Evolutionary conservation across 2,888 invertebrate genomes (phyloP), one percentile per base, ranked within the genome.

Genomic region (Amphipoea lucens): DNA sequence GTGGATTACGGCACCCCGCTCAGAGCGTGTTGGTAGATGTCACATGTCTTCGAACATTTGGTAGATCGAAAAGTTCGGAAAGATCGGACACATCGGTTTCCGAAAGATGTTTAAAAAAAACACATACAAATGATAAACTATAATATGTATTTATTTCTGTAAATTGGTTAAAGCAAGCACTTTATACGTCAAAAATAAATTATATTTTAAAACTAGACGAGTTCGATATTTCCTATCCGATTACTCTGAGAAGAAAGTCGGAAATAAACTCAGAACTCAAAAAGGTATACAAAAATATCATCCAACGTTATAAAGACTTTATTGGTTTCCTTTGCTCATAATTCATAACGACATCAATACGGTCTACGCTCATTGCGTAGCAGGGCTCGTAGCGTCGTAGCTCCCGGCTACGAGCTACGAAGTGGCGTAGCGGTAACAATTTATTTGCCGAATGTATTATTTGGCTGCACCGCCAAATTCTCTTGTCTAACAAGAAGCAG

Each of bases 341-440:
- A 76, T 67, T 63, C 62, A 23, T 76, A 76, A 76, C 70, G 54
- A 84, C 40, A 72, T 84, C 74, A 74, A 80, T 78, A 69, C 73
- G 71, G 65, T 71, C 23, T 63, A 76, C 63, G 68, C 74, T 80
- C 79, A 70, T 79, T 81, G 70, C 78, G 77, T 66, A 62, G 60
- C 65, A 57, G 67, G 71, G 75, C 84, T 70, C 83, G 88, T 82
- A 89, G 88, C 87, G 4, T 23, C 81, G 81, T 82, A 89, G 89
- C 87, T 68, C 62, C 67, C 45, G 75, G 88, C 89, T 89, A 89
- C 89, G 72, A 68, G 88, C 90, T 89, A 89, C 89, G 89, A 83
- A 81, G 63, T 69, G 63, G 68, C 87, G 81, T 79, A 79, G 63
- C 74, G 29, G 60, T 70, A 23, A 75, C 63, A 80, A 82, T 86